phyloP scores from a whole-genome alignment of 2,113 vertebrate genomes.

The Phylloscopus trochilus region DNA sequence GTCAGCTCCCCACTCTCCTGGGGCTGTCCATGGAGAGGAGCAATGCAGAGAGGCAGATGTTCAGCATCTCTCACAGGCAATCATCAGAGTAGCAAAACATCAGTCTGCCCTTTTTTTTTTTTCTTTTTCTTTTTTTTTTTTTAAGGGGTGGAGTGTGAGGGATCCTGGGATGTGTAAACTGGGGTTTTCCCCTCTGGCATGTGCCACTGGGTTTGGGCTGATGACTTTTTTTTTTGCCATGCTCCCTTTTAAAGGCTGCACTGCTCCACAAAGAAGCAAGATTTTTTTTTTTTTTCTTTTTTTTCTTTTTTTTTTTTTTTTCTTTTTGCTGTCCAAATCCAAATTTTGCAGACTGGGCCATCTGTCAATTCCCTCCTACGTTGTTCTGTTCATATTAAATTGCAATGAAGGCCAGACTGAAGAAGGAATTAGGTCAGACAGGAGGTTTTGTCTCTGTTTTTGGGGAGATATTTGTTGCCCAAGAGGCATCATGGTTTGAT shows the following conservation, averaged over 20 bases:
- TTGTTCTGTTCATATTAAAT: conserved; percentile 59
- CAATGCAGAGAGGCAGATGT: not conserved
- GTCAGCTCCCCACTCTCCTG: not conserved
- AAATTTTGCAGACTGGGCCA: conserved; percentile 60
- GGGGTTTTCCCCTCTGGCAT: not conserved
- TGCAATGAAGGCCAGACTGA: conserved; percentile 57
- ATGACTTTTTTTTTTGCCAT: not conserved
- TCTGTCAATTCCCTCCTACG: conserved; percentile 63
- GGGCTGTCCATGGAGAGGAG: not conserved
- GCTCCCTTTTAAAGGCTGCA: not conserved
- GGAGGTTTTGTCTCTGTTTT: conserved; percentile 37
- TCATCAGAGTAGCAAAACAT: fast-evolving
- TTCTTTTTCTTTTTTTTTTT: not conserved
- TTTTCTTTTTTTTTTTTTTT: not conserved
- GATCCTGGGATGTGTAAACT: not conserved
- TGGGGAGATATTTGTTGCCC: conserved; percentile 31
- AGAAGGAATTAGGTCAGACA: conserved; percentile 62
- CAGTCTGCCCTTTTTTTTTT: not conserved
- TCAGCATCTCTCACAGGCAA: not conserved
- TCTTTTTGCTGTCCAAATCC: conserved; percentile 29
- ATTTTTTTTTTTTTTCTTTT: not conserved
- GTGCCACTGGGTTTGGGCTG: fast-evolving
- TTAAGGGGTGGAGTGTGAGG: not conserved
- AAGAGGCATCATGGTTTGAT: conserved; percentile 6
- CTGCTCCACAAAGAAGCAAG: not conserved